Base-by-base conservation (phyloP, 2,888 invertebrate genomes). In the Cecidostiba fungosa region DNA sequence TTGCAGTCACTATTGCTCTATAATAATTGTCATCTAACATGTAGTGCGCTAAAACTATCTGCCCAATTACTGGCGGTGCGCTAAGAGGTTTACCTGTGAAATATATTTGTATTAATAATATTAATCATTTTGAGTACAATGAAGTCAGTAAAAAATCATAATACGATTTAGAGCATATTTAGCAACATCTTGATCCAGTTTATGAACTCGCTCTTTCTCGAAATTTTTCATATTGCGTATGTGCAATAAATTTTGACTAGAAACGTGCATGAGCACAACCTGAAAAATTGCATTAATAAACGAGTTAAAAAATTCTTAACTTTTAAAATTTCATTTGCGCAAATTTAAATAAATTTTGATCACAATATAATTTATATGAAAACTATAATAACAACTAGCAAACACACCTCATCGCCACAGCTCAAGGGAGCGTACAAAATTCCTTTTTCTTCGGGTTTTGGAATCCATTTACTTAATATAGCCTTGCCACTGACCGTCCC, bases 21-120 rank as follows among this genome's bases (percentile, higher is more conserved):
- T 93, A 93, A 84, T 86, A 91, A 87, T 93, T 93, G 0, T 80
- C 89, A 77, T 91, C 90, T n/a, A 87, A 88, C 0, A 36, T n/a
- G 82, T 86, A 93, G 78, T 90, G 89, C 1, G 92, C 90, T 6
- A 92, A 87, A 10, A 93, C 90, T 85, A 92, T 88, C 88, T 92
- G 89, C 1, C 91, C 91, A 16, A 89, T 59, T 6, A 87, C 86
- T 19, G 93, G 93, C 0, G 82, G 26, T 36, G 89, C 81, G 0
- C 86, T 79, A 26, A 93, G 85, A 26, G 50, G 73, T 23, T 89
- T 82, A 77, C 90, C 92, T 91, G 54, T n/a, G 82, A 87, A 32
- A 50, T 78, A 74, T 39, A 47, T 50, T n/a, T n/a, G 39, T 72
- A 12, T 72, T 29, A 8, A 50, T n/a, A 32, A 14, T n/a, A 23